Base-by-base conservation (phyloP, 2,888 invertebrate species). In the Rhagonycha lutea region DNA sequence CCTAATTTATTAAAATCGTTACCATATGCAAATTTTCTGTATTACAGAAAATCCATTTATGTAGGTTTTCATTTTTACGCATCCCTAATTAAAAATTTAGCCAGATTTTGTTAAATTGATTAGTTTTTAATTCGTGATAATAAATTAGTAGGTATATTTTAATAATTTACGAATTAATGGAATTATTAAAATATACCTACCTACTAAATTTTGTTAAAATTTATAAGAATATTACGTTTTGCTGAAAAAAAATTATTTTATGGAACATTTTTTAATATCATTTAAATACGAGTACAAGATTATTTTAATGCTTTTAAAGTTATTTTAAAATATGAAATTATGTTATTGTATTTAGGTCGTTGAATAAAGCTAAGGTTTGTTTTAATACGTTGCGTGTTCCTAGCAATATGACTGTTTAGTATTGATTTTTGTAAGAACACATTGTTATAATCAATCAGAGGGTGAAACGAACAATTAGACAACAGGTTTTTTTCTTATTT, bases 321-420 rank as follows among this genome's bases (percentile, higher is more conserved):
- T 47, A 47, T 47, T 47, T 47, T n/a, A n/a, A 47, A 47, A n/a
- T 47, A 47, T n/a, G 47, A 47, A 47, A 47, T n/a, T 32, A n/a
- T 47, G 47, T 47, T 47, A 47, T 47, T n/a, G 47, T 47, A 47
- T 47, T 47, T 47, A 47, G 47, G 47, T 47, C 47, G n/a, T 8
- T n/a, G 47, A 47, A 47, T 47, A 47, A 47, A 47, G 47, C 70
- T 61, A 8, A 70, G 28, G 14, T 70, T 70, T 70, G 61, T 23
- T 70, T 18, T 70, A 29, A 70, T 14, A 61, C 61, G n/a, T 65
- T 29, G 73, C 69, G 70, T 75, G 75, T 29, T 61, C n/a, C 14
- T 18, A 61, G 26, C 61, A 70, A 29, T 63, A 70, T 23, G 63
- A 28, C 18, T 69, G 69, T 76, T 24, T 62, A 26, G 47, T 24